Evolutionary conservation across 2,797 vertebrate genomes (phyloP), one percentile per base, ranked within the genome.

Genomic region (Sebastes iracundus): DNA sequence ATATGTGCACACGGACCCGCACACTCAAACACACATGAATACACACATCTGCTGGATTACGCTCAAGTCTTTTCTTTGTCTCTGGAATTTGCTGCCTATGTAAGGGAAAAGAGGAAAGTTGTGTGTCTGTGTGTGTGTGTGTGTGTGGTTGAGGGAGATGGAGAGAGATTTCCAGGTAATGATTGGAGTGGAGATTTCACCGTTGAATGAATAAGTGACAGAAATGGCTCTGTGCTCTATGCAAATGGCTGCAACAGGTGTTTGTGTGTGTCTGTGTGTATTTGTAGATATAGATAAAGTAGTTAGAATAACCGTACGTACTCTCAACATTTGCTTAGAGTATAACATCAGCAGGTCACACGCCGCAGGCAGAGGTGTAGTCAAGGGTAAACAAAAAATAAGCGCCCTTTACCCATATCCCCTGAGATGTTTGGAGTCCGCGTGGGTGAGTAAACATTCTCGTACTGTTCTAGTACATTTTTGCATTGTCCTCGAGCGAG

Each of bases 31-130:
- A 79, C 75, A 85, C 83, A 73, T 70, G 80, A 82, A 87, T 66
- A 85, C 85, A 88, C 86, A 83, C 83, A 84, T 83, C 86, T 88
- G 74, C 75, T 27, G 62, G 79, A 85, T 83, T 76, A 84, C 46
- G 49, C 71, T 25, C 25, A 28, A 83, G 81, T 64, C 72, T 84
- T 79, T 56, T 81, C 53, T 85, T 81, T 83, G 60, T 89, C 72
- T 82, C 49, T 73, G 69, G 70, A 73, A 77, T 84, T 83, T 83
- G 59, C 22, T 67, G 55, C 28, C 49, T 5, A 10, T 55, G 35
- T 33, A 23, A 35, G 38, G 59, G 27, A 71, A 79, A 79, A 81
- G 25, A 72, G 20, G 35, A 55, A 62, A 62, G 63, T 12, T 64
- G 64, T 68, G 69, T 67, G 70, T 71, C 49, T 67, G 25, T 59